phyloP scores from a whole-genome alignment of 2,113 vertebrate species.

The Setophaga coronata region DNA sequence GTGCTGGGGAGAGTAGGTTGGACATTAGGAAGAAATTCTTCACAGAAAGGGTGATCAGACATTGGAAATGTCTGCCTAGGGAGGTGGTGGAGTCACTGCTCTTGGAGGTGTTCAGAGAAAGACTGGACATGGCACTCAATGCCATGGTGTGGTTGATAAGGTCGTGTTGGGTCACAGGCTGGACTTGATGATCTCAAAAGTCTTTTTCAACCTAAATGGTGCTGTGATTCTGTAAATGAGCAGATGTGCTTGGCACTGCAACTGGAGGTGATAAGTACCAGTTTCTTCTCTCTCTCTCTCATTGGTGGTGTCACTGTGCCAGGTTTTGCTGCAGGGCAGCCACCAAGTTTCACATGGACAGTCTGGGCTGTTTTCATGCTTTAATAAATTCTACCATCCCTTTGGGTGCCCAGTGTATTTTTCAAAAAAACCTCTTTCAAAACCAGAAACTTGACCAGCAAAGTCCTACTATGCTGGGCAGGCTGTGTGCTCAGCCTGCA shows the following conservation, averaged over 20 bases:
- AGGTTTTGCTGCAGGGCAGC: neutral
- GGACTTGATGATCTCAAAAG: neutral
- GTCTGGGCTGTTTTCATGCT: neutral
- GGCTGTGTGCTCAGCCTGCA: neutral
- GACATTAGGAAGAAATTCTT: neutral
- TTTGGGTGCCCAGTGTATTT: neutral
- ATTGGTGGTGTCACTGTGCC: rapidly evolving
- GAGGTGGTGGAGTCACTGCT: neutral
- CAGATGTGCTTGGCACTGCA: neutral
- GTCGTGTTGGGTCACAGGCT: neutral
- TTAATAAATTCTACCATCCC: neutral
- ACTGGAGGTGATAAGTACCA: neutral
- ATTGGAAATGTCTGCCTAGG: neutral
- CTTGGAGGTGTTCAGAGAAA: neutral
- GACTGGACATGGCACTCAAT: neutral
- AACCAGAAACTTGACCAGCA: neutral
- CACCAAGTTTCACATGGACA: neutral
- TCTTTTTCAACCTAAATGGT: neutral
- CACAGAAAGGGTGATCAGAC: neutral
- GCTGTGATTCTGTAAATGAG: rapidly evolving
- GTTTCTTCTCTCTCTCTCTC: neutral
- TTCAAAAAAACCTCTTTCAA: neutral
- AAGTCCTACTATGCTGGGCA: neutral
- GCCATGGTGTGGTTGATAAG: neutral
- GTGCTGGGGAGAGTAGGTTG: neutral